Evolutionary conservation across 1,140 invertebrate genomes (phyloP).

Genomic region (Leptinotarsa lineolata): DNA sequence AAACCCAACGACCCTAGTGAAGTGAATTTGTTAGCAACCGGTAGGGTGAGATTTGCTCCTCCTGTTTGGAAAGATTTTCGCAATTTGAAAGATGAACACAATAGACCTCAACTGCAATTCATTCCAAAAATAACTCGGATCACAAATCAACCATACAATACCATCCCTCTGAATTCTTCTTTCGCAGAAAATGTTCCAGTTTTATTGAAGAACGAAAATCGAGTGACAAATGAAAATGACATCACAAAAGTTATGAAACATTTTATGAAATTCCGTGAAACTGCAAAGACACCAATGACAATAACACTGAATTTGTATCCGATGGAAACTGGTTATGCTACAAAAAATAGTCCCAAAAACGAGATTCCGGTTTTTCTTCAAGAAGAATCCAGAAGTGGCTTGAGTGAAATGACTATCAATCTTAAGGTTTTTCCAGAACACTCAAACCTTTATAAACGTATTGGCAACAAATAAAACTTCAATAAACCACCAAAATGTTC

Average conservation of each 20-base stretch:
- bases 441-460: no score
- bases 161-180: not conserved
- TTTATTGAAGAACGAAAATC: not conserved
- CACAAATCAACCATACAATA: not conserved
- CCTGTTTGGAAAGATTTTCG: slow-evolving; percentile 42
- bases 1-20: slow-evolving; percentile 62
- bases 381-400: not conserved
- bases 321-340: not conserved
- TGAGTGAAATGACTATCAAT: not conserved
- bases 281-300: not conserved
- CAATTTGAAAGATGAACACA: not conserved
- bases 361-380: not conserved
- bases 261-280: not conserved
- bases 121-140: not conserved
- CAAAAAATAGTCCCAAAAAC: not conserved
- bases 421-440: not conserved
- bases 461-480: no score
- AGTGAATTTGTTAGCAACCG: slow-evolving; percentile 59
- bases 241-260: not conserved
- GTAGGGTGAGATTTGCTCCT: slow-evolving; percentile 56
- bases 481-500: no score
- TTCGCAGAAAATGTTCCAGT: not conserved
- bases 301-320: not conserved
- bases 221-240: not conserved
- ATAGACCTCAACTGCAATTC: not conserved